A percentile compares a stretch with the other conserved stretches of the same genome.
phyloP scores from a whole-genome alignment of 2,797 vertebrate species.

The Paratrypauchen microcephalus region DNA sequence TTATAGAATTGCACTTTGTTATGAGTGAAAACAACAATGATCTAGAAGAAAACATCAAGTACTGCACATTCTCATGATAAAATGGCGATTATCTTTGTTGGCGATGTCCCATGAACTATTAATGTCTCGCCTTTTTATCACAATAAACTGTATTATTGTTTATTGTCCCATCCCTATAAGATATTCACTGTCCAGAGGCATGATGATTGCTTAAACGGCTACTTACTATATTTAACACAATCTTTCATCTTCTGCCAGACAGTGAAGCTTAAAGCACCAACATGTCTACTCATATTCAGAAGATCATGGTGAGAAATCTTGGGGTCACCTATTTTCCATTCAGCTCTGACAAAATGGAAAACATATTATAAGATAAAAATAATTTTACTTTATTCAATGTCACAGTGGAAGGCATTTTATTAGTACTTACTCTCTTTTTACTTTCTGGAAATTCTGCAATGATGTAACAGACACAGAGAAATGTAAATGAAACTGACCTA shows the following conservation, averaged over 20 bases:
- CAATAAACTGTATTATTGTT: no score
- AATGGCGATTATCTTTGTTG: no score
- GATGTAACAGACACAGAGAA: constrained; percentile 11
- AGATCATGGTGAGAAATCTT: constrained; percentile 39
- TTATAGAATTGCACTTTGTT: no score
- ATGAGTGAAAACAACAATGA: no score
- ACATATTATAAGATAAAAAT: not conserved
- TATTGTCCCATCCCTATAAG: no score
- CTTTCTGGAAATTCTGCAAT: constrained; percentile 71
- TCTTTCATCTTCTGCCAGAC: constrained; percentile 76
- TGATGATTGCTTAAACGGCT: not conserved
- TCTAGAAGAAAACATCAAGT: no score
- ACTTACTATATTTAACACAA: constrained; percentile 72
- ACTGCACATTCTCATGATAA: no score
- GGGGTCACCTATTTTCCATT: constrained; percentile 67
- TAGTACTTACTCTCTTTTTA: constrained; percentile 74
- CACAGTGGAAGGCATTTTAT: no score
- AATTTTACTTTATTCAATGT: not conserved
- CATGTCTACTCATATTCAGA: constrained; percentile 69
- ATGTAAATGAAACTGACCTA: not conserved
- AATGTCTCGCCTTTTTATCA: no score
- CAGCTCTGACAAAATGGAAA: constrained; percentile 51
- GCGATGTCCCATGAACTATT: no score
- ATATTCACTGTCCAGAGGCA: not conserved
- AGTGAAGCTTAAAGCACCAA: constrained; percentile 72